Evolutionary conservation across 2,113 vertebrate genomes (phyloP), one percentile per base, ranked within the genome.

Genomic region (Carassius auratus): DNA sequence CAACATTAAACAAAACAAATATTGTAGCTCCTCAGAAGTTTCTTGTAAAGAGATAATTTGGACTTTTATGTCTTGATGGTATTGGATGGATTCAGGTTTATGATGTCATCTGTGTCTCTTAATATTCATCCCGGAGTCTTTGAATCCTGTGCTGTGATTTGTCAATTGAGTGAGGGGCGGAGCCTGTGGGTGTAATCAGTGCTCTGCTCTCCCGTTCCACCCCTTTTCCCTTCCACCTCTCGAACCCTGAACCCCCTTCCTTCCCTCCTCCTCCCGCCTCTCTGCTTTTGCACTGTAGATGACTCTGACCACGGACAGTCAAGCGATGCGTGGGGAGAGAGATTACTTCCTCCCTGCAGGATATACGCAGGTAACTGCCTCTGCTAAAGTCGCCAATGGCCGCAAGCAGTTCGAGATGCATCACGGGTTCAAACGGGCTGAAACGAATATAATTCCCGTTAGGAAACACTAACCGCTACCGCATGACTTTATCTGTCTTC

Each of bases 331-430:
- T 96, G 95, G 95, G 92, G 94, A 88, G 94, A 94, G 92, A 95
- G 95, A 95, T 95, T 97, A 96, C 93, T 95, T 93, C 92, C 94
- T 94, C 95, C 95, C 95, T 97, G 95, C 96, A 96, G 96, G 94
- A 97, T 96, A 93, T 96, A 96, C 91, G 94, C 96, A 97, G 97
- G 96, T 98, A 96, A 97, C 90, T 76, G 87, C 81, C 88, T 88
- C 92, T 90, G 92, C 90, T 84, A 42, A 84, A 84, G n/a, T 69
- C 77, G 42, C 21, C 73, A 71, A 13, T 2, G 42, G 14, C n/a
- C 17, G 66, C 52, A 79, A 68, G 30, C 42, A 5, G 48, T 62
- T 77, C 15, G n/a, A 78, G 64, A 75, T 10, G 14, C 59, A n/a
- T 62, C 61, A 38, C 59, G 48, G 76, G 30, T 73, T 52, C 10